A percentile compares a stretch with the other conserved stretches of the same genome.
Evolutionary conservation across 2,888 invertebrate species (phyloP).

Genomic region (Drosophila pseudotalamancana): DNA sequence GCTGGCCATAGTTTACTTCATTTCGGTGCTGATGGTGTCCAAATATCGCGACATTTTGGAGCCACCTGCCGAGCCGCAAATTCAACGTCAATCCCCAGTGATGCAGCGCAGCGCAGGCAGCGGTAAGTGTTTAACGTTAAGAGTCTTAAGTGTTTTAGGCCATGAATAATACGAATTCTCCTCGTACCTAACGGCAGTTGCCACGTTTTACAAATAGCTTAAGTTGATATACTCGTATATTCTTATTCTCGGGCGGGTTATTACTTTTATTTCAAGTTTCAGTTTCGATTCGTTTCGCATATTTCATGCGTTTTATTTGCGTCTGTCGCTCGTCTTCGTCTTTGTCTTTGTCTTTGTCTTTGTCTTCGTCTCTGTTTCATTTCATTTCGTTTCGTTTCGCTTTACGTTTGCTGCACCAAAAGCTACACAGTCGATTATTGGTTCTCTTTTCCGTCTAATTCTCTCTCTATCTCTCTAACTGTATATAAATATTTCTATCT

Average conservation of each 20-base stretch:
- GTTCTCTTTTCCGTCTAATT: constrained; percentile 23
- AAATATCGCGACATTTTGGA: constrained; percentile 99
- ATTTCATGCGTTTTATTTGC: constrained; percentile 40
- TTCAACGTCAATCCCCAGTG: constrained; percentile 87
- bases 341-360: neutral
- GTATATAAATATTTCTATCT: constrained; percentile 12
- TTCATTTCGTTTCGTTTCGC: constrained; percentile 31
- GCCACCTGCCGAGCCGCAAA: constrained; percentile 91
- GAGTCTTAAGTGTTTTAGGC: neutral
- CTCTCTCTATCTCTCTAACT: constrained; percentile 9
- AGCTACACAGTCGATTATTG: constrained; percentile 51
- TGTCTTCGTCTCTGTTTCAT: constrained; percentile 31
- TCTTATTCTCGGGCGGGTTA: constrained; percentile 38
- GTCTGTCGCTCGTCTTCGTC: constrained; percentile 30
- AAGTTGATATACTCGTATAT: constrained; percentile 7
- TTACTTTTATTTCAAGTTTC: constrained; percentile 12
- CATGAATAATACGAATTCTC: constrained; percentile 12
- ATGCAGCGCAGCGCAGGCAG: constrained; percentile 84
- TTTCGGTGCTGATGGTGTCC: constrained; percentile 99
- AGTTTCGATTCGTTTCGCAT: constrained; percentile 18
- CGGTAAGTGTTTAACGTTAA: constrained; percentile 77
- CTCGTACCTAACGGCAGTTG: constrained; percentile 24
- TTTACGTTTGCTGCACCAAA: constrained; percentile 62
- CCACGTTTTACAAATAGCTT: constrained; percentile 4
- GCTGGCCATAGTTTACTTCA: constrained; percentile 99